Conservation (phyloP, 2,888 invertebrate species). For the Catotricha subobsoleta region DNA sequence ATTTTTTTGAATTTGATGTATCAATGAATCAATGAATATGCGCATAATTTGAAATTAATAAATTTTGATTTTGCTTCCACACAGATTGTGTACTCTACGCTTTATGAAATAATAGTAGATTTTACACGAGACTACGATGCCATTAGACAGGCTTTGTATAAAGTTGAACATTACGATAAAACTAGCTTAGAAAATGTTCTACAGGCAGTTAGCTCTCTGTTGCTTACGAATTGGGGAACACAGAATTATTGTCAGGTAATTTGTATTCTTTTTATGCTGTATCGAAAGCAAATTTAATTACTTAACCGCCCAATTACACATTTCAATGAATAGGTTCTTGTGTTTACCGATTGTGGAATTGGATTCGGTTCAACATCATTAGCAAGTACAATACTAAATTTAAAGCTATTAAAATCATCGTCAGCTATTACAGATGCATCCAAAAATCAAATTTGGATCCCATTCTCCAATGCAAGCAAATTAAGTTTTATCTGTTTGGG, state of each 20-base stretch:
- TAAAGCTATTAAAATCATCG: constrained; percentile 14
- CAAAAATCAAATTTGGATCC: constrained; percentile 41
- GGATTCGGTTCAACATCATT: constrained; percentile 49
- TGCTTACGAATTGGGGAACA: constrained; percentile 79
- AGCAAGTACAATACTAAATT: constrained; percentile 34
- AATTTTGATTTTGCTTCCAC: too few species aligned
- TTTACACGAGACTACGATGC: constrained; percentile 79
- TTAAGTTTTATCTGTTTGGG: constrained; percentile 57
- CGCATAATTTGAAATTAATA: too few species aligned
- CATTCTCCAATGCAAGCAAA: constrained; percentile 64
- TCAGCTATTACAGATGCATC: constrained; percentile 11
- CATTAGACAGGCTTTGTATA: constrained; percentile 55
- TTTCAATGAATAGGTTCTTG: constrained; percentile 33
- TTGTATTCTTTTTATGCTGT: not conserved
- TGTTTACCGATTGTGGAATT: constrained; percentile 59
- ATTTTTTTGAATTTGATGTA: too few species aligned
- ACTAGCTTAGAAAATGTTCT: constrained; percentile 68
- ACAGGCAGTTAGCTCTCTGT: constrained; percentile 56
- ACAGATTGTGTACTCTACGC: constrained; percentile 21
- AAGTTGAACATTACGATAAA: constrained; percentile 70
- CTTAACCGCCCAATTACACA: not conserved
- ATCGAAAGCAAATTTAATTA: too few species aligned
- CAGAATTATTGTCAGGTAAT: constrained; percentile 64
- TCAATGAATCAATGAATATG: too few species aligned
- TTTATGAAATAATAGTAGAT: constrained; percentile 45